These are phyloP conservation scores for Protonemura montana DNA, from an alignment of 2,888 invertebrate genomes.

Conservation along the genomic window DNA sequence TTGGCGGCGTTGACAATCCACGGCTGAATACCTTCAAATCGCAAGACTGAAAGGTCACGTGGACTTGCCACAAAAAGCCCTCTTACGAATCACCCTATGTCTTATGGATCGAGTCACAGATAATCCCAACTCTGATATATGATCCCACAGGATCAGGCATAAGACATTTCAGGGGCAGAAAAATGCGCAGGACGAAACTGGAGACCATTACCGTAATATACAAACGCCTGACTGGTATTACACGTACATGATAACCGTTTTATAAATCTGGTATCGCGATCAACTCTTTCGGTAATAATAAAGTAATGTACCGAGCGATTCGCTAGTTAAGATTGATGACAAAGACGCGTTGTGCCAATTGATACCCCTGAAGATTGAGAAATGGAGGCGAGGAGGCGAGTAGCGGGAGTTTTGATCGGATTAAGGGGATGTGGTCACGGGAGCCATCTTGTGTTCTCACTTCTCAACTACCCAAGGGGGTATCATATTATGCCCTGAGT, in stretches of 20 bases:
- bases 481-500: slow-evolving; percentile 23
- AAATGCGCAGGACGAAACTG: not conserved
- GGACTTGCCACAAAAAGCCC: not conserved
- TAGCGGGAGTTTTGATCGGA: slow-evolving; percentile 24
- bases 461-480: not conserved
- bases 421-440: slow-evolving; percentile 24
- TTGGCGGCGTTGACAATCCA: not conserved
- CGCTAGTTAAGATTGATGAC: too few species aligned
- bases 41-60: not conserved
- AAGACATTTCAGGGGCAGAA: slow-evolving; percentile 16
- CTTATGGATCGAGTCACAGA: not conserved
- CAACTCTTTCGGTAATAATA: not conserved
- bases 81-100: slow-evolving; percentile 17
- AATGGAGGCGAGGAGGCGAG: not conserved
- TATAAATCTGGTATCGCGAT: not conserved
- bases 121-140: slow-evolving; percentile 29
- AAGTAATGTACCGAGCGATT: too few species aligned
- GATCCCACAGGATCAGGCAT: slow-evolving; percentile 20
- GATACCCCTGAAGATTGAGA: not conserved
- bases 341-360: not conserved
- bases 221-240: not conserved
- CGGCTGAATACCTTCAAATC: not conserved
- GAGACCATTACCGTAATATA: not conserved
- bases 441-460: slow-evolving; percentile 31
- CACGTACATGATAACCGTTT: not conserved